Base-by-base conservation (phyloP, 1,140 invertebrate species). In the Dinoponera quadriceps region DNA sequence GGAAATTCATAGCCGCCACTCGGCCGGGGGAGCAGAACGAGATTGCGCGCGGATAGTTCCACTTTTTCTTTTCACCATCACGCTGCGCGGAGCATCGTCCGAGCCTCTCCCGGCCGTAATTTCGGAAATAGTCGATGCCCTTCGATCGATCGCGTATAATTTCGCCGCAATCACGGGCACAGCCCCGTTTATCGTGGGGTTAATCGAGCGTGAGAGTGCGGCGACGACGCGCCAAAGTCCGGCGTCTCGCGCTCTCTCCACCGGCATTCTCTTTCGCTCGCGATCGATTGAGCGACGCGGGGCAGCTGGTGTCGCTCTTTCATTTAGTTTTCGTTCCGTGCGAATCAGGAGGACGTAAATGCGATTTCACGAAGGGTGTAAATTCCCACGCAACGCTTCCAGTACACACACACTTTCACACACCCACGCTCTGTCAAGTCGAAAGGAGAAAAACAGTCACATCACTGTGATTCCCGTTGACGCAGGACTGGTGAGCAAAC, bases 91-190 rank as follows among this genome's bases (percentile, higher is more conserved):
- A 68, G 74, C 27, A n/a, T 65, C 73, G 62, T 14, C 55, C 29
- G 20, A 44, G 22, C 14, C 33, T 38, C 54, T 29, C 57, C 75
- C 54, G 33, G 65, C 18, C 65, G 22, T 57, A 80, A 80, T 71
- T 57, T 0, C 18, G 51, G 75, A 22, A 33, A 80, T 71, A 48
- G 22, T 69, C 75, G 38, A 49, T 44, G 33, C 22, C 20, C 25
- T 49, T 71, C 49, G 73, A 77, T 66, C 74, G 65, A 69, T 78
- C 65, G 65, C 18, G 65, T 80, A 65, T 71, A 71, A 78, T 69
- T 78, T 78, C 44, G 33, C 51, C 51, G 38, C 69, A 78, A 78
- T 78, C 75, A 69, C 65, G 63, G 49, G 0, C 38, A 9, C 38
- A 3, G 0, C 7, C 25, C 29, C 49, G 63, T 69, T 69, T 69